phyloP scores from a whole-genome alignment of 1,140 invertebrate species.

The Scylla paramamosain region DNA sequence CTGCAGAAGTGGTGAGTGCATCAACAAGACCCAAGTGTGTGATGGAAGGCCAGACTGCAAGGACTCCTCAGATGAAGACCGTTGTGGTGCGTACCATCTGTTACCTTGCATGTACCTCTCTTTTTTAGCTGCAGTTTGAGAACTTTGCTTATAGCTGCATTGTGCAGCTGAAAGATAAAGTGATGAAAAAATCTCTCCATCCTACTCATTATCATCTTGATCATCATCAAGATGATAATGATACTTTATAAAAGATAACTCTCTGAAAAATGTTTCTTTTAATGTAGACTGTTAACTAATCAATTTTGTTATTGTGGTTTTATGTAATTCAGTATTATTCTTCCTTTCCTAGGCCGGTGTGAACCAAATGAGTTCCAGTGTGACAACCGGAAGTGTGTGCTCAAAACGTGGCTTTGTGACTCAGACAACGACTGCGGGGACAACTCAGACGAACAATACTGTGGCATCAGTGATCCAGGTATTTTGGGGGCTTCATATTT shows the following conservation, averaged over 20 bases:
- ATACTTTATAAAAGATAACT: too few relatives aligned
- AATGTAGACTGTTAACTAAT: too few relatives aligned
- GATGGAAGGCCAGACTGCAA: conserved; percentile 90
- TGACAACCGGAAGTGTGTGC: conserved; percentile 91
- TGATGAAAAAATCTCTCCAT: too few relatives aligned
- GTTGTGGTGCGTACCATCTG: conserved; percentile 86
- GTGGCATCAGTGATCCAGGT: conserved; percentile 79
- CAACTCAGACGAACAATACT: conserved; percentile 89
- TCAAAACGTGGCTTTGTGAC: conserved; percentile 96
- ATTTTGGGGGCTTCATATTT: not conserved
- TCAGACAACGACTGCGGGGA: conserved; percentile 96
- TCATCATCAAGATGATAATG: too few relatives aligned
- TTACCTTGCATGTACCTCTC: too few relatives aligned
- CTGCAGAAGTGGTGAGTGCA: conserved; percentile 95
- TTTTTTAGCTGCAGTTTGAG: too few relatives aligned
- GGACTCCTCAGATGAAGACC: conserved; percentile 93
- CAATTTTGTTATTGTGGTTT: too few relatives aligned
- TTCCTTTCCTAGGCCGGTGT: conserved; percentile 82
- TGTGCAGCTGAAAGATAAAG: too few relatives aligned
- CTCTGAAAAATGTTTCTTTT: too few relatives aligned
- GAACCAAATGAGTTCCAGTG: conserved; percentile 97
- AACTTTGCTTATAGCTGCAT: too few relatives aligned
- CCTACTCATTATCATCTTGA: too few relatives aligned
- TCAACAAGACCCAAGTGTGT: conserved; percentile 89
- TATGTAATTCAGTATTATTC: too few relatives aligned